Evolutionary conservation across 2,888 invertebrate species (phyloP).

Genomic region (Hypolimnas misippus): DNA sequence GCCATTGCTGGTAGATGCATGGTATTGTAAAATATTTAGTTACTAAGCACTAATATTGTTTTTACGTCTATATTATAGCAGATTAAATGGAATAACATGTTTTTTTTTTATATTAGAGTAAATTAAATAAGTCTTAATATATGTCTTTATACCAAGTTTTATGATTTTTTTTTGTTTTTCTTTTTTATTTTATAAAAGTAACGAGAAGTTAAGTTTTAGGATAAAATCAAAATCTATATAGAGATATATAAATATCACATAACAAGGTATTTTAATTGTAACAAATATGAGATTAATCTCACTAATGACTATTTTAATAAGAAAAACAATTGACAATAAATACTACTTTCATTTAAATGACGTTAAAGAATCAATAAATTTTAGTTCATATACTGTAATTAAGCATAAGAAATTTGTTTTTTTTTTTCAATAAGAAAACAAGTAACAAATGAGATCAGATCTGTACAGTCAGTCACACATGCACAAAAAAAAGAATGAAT

Average conservation of each 20-base stretch:
- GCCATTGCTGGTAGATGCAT: neutral
- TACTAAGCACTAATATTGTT: slow-evolving; percentile 6
- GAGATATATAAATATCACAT: slow-evolving; percentile 18
- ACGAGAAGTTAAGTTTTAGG: slow-evolving; percentile 21
- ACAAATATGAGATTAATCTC: slow-evolving; percentile 15
- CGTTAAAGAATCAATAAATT: neutral
- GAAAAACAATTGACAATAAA: neutral
- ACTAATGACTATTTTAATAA: slow-evolving; percentile 5
- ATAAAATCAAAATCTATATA: slow-evolving; percentile 25
- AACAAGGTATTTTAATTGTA: slow-evolving; percentile 17
- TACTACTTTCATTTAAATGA: neutral
- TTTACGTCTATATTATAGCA: slow-evolving; percentile 13
- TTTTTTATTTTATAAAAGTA: slow-evolving; percentile 10
- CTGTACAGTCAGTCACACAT: slow-evolving; percentile 16
- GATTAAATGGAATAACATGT: slow-evolving; percentile 20
- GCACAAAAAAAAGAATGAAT: neutral
- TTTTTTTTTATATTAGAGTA: slow-evolving; percentile 11
- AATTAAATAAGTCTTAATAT: slow-evolving; percentile 19
- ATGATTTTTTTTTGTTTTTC: slow-evolving; percentile 8
- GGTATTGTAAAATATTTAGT: neutral
- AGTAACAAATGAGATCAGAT: slow-evolving; percentile 30
- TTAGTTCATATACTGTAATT: neutral
- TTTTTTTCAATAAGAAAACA: slow-evolving; percentile 3
- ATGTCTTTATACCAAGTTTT: slow-evolving; percentile 21
- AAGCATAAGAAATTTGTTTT: slow-evolving; percentile 5